A percentile compares a stretch with the other conserved stretches of the same genome.
phyloP scores from a whole-genome alignment of 2,888 invertebrate species.

The Drosophila silvestris region DNA sequence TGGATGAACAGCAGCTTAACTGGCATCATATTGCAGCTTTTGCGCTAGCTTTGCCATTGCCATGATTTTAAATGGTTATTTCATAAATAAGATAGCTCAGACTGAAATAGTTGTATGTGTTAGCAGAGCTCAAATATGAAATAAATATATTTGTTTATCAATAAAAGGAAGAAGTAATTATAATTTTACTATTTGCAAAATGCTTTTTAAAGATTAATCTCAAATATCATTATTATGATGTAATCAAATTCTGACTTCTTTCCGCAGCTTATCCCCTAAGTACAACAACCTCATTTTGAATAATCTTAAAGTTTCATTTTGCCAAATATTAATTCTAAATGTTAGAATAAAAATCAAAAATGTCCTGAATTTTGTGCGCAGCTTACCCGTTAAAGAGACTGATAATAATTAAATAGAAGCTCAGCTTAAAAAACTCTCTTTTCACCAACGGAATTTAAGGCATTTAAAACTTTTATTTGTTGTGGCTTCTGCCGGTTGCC shows the following conservation, averaged over 20 bases:
- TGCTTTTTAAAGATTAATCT: background rate
- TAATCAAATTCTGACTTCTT: background rate
- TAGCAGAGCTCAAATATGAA: background rate
- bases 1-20: slow-evolving; percentile 52
- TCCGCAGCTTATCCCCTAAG: background rate
- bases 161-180: background rate
- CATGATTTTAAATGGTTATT: slow-evolving; percentile 64
- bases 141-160: background rate
- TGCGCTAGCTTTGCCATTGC: slow-evolving; percentile 57
- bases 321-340: background rate
- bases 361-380: too few species aligned
- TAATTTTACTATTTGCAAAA: background rate
- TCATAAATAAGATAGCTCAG: slow-evolving; percentile 13
- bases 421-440: background rate
- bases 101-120: background rate
- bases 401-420: background rate
- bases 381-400: background rate
- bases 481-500: slow-evolving; percentile 11
- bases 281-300: background rate
- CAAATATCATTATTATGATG: background rate
- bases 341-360: background rate
- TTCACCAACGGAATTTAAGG: slow-evolving; percentile 7
- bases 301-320: background rate
- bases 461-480: slow-evolving; percentile 32
- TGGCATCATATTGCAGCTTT: slow-evolving; percentile 44